Percentiles rank a stretch among this genome's conserved stretches.
Conservation (phyloP, 2,113 vertebrate species). For the Seriola rivoliana region DNA sequence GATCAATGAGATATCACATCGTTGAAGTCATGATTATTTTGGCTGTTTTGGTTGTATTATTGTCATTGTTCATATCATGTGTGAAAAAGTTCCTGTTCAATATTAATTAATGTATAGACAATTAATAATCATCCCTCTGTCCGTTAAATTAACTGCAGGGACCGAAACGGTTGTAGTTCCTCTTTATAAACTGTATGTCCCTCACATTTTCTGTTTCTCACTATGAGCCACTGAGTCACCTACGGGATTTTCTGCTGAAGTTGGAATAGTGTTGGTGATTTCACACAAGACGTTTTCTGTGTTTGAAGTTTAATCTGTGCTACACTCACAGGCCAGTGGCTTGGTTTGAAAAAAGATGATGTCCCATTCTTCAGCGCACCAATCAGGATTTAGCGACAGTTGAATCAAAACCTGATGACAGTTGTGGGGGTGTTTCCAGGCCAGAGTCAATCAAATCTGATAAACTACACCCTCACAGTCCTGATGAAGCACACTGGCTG, state of each 20-base stretch:
- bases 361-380: too few species aligned
- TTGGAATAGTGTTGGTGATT: background rate
- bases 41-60: constrained; percentile 5
- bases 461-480: background rate
- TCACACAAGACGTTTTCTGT: background rate
- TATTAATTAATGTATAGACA: background rate
- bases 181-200: too few species aligned
- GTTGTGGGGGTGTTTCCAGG: background rate
- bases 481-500: background rate
- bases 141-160: background rate
- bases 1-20: constrained; percentile 10
- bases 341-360: background rate
- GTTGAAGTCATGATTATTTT: constrained; percentile 36
- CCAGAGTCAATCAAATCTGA: too few species aligned
- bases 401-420: background rate
- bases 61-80: constrained; percentile 48
- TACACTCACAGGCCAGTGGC: background rate
- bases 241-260: too few species aligned
- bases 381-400: background rate
- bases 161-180: too few species aligned
- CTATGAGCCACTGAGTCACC: background rate
- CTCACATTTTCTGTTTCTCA: background rate
- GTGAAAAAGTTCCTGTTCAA: constrained; percentile 52
- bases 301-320: background rate
- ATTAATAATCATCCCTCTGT: too few species aligned